Evolutionary conservation across 2,888 invertebrate genomes (phyloP).

Genomic region (Carabus problematicus): DNA sequence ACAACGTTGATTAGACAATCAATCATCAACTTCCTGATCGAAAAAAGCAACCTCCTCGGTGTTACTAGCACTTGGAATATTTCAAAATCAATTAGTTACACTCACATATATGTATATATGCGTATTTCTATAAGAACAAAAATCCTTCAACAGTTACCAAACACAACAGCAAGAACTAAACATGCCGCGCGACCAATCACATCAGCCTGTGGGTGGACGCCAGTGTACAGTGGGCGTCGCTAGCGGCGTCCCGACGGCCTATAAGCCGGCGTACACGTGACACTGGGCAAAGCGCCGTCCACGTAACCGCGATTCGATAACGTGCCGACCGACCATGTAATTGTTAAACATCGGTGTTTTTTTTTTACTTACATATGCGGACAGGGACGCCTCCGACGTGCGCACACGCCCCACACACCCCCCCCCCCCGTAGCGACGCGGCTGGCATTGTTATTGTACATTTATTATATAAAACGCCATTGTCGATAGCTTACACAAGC

Average conservation of each 20-base stretch:
- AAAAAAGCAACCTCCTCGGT: too few species aligned
- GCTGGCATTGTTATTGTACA: constrained; percentile 2
- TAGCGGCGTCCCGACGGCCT: constrained; percentile 24
- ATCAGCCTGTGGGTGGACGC: not conserved
- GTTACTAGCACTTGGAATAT: too few species aligned
- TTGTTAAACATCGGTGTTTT: constrained; percentile 30
- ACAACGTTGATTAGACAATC: too few species aligned
- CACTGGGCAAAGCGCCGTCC: not conserved
- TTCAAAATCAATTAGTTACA: too few species aligned
- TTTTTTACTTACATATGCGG: not conserved
- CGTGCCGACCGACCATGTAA: constrained; percentile 22
- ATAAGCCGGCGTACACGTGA: constrained; percentile 10
- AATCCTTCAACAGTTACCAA: too few species aligned
- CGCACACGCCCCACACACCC: not conserved
- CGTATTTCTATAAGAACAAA: too few species aligned
- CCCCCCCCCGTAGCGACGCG: constrained; percentile 1
- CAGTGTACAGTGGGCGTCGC: constrained; percentile 6
- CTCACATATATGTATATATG: too few species aligned
- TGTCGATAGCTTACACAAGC: not conserved
- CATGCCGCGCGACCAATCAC: not conserved
- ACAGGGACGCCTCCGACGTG: too few species aligned
- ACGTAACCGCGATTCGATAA: constrained; percentile 15
- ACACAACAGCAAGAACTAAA: too few species aligned
- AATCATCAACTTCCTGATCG: too few species aligned
- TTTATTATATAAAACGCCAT: too few species aligned